A percentile compares a stretch with the other conserved stretches of the same genome.
Conservation (phyloP, 30 jellyfish, hydroid and myxozoan genomes). For the Turritopsis dohrnii region DNA sequence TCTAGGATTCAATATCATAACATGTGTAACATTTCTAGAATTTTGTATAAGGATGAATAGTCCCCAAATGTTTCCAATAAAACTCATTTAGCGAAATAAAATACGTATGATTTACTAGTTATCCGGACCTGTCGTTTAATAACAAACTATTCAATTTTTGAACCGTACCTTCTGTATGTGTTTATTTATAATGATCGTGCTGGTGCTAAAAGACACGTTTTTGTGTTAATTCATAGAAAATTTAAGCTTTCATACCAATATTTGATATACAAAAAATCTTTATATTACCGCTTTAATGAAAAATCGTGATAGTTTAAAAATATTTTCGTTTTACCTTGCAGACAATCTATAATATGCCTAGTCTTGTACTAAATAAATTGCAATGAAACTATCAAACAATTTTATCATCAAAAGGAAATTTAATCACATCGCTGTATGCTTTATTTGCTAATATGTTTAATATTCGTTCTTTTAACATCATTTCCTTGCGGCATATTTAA, state of each 20-base stretch:
- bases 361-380: background rate
- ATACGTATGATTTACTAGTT: too few relatives aligned
- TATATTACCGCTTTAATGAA: background rate
- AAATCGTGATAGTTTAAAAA: background rate
- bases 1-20: too few relatives aligned
- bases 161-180: background rate
- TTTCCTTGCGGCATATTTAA: background rate
- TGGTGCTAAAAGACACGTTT: background rate
- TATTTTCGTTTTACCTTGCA: background rate
- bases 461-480: background rate
- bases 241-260: background rate
- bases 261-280: background rate
- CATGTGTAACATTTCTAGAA: too few relatives aligned
- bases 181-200: background rate
- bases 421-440: background rate
- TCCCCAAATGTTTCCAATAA: too few relatives aligned
- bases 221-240: background rate
- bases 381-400: background rate
- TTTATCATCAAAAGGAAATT: background rate
- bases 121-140: background rate
- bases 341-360: background rate
- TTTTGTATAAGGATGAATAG: too few relatives aligned
- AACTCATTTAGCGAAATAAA: too few relatives aligned
- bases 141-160: background rate
- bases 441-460: background rate